These are phyloP conservation scores for Danaus plexippus DNA, from an alignment of 1,140 invertebrate genomes.

Conservation along the genomic window DNA sequence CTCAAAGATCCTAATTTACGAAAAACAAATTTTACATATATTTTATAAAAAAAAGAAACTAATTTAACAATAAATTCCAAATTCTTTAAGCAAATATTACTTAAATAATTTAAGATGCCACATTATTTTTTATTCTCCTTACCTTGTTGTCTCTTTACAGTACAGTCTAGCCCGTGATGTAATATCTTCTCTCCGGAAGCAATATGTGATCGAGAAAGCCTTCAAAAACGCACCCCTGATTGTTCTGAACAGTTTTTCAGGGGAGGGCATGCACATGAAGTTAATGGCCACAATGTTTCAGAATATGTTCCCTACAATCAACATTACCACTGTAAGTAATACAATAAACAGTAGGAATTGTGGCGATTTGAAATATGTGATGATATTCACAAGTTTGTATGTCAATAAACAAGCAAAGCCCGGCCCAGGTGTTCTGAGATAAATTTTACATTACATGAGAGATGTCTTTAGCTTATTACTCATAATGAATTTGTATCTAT, in stretches of 20 bases:
- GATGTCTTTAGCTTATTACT: slow-evolving; percentile 2
- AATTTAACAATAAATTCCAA: too few relatives aligned
- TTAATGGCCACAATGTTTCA: slow-evolving; percentile 96
- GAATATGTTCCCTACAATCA: slow-evolving; percentile 98
- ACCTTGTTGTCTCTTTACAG: slow-evolving; percentile 57
- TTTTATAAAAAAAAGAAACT: too few relatives aligned
- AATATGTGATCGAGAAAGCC: slow-evolving; percentile 84
- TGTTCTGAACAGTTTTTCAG: slow-evolving; percentile 94
- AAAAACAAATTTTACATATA: too few relatives aligned
- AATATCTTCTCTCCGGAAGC: slow-evolving; percentile 85
- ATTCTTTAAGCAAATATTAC: too few relatives aligned
- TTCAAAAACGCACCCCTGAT: slow-evolving; percentile 91
- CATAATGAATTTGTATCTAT: slow-evolving; percentile 6
- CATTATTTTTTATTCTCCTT: too few relatives aligned
- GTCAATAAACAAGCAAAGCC: too few relatives aligned
- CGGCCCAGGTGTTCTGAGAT: too few relatives aligned
- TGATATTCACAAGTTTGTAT: background rate
- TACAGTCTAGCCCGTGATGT: slow-evolving; percentile 91
- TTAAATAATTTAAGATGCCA: too few relatives aligned
- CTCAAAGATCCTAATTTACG: too few relatives aligned
- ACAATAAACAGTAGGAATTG: too few relatives aligned
- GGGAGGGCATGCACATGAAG: slow-evolving; percentile 89
- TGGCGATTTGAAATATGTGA: too few relatives aligned
- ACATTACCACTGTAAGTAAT: slow-evolving; percentile 84
- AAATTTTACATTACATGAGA: background rate